phyloP scores from a whole-genome alignment of 2,797 vertebrate genomes.

The Anabacerthia variegaticeps region DNA sequence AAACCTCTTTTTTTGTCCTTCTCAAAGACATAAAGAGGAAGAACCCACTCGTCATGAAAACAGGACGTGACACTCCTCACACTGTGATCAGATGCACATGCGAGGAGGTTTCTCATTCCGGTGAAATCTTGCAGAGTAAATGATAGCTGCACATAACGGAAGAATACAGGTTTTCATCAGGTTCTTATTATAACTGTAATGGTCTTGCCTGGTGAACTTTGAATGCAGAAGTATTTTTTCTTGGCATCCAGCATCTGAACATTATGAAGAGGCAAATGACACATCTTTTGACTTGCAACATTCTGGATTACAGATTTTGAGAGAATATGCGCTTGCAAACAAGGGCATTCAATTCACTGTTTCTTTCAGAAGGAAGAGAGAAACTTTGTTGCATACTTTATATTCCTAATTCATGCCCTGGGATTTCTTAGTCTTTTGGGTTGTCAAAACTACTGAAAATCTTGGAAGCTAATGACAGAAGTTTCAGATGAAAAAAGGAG shows the following conservation, averaged over 20 bases:
- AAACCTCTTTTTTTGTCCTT: not conserved
- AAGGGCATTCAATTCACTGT: not conserved
- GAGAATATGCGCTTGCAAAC: not conserved
- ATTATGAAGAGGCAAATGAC: not conserved
- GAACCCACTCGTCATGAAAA: not conserved
- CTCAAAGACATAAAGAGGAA: not conserved
- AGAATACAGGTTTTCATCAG: not conserved
- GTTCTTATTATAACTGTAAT: not conserved
- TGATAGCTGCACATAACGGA: not conserved
- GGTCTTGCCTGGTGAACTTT: not conserved
- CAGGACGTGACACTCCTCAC: not conserved
- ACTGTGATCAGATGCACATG: not conserved
- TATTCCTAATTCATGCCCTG: constrained; percentile 1
- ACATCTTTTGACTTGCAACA: not conserved
- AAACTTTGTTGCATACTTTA: not conserved
- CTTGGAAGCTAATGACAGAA: not conserved
- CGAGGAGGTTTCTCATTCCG: not conserved
- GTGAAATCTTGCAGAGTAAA: not conserved
- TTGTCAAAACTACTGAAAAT: constrained; percentile 36
- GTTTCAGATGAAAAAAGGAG: not conserved
- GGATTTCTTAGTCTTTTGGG: constrained; percentile 51
- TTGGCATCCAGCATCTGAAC: not conserved
- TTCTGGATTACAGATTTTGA: not conserved
- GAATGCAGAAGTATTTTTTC: not conserved
- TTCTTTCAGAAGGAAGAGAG: not conserved